These are phyloP conservation scores for Omphaloscelis lunosa DNA, from an alignment of 2,888 invertebrate genomes.

Conservation along the genomic window DNA sequence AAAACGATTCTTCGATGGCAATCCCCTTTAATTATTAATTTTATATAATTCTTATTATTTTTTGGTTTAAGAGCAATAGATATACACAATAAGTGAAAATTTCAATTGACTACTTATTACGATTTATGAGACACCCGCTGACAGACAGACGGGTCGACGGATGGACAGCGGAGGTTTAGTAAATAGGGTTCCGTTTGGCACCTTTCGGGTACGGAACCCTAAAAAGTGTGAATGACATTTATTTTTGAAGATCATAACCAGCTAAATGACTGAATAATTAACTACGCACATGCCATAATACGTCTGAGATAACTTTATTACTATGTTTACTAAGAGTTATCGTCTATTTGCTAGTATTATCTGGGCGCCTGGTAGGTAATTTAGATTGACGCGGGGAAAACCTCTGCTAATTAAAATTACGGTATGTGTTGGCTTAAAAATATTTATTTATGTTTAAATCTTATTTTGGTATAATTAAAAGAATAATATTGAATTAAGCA, in stretches of 20 bases:
- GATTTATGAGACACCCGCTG: too few species aligned
- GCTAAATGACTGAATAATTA: slow-evolving; percentile 10
- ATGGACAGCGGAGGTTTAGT: too few species aligned
- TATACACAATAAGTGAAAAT: too few species aligned
- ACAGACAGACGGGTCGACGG: too few species aligned
- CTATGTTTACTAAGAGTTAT: slow-evolving; percentile 19
- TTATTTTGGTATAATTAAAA: slow-evolving; percentile 22
- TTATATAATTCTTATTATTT: too few species aligned
- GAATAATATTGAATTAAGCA: slow-evolving; percentile 18
- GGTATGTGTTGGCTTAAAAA: slow-evolving; percentile 9
- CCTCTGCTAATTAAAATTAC: slow-evolving; percentile 34
- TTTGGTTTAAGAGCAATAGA: too few species aligned
- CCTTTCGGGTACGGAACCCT: too few species aligned
- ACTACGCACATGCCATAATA: slow-evolving; percentile 34
- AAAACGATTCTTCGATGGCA: too few species aligned
- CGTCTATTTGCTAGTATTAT: slow-evolving; percentile 47
- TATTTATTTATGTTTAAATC: slow-evolving; percentile 18
- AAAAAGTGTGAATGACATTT: slow-evolving; percentile 3
- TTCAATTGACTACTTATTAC: too few species aligned
- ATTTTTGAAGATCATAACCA: slow-evolving; percentile 26
- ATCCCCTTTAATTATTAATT: too few species aligned
- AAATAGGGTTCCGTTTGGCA: too few species aligned
- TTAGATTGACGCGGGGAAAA: slow-evolving; percentile 49
- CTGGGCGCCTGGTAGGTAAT: slow-evolving; percentile 50
- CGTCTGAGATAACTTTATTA: slow-evolving; percentile 41